Conservation (phyloP, 2,113 vertebrate species). For the Pyxicephalus adspersus region DNA sequence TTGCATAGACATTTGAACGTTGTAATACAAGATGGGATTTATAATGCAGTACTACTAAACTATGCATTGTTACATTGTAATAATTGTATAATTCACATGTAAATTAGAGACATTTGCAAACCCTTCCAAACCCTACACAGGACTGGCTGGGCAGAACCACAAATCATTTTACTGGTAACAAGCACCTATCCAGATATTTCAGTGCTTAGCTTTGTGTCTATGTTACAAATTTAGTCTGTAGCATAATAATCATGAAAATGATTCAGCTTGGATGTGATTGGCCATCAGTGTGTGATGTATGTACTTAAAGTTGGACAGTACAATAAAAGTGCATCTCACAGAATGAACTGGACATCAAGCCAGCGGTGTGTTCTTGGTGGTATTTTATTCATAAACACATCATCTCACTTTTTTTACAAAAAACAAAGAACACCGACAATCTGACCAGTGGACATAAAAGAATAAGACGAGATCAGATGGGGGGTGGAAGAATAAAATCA, state of each 20-base stretch:
- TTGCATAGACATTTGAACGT: too few relatives aligned
- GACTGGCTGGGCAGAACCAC: too few relatives aligned
- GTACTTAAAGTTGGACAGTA: background rate
- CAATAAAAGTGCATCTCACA: background rate
- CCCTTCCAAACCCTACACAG: too few relatives aligned
- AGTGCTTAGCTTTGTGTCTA: too few relatives aligned
- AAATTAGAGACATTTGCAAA: too few relatives aligned
- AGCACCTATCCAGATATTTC: too few relatives aligned
- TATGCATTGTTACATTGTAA: too few relatives aligned
- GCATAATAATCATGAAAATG: background rate
- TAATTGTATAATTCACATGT: too few relatives aligned
- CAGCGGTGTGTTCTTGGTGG: constrained; percentile 39
- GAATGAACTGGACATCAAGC: background rate
- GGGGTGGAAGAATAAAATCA: constrained; percentile 11
- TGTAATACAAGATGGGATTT: too few relatives aligned
- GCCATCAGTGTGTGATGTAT: background rate
- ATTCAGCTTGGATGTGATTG: background rate
- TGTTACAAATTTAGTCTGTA: too few relatives aligned
- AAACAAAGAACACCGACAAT: constrained; percentile 6
- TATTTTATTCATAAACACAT: constrained; percentile 37
- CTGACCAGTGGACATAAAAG: constrained; percentile 36
- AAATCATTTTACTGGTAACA: too few relatives aligned
- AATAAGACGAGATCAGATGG: constrained; percentile 21
- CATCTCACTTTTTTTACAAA: constrained; percentile 7
- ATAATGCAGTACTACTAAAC: too few relatives aligned